A percentile compares a stretch with the other conserved stretches of the same genome.
Conservation (phyloP, 1,140 invertebrate species). For the Oncopodura yosiiana region DNA sequence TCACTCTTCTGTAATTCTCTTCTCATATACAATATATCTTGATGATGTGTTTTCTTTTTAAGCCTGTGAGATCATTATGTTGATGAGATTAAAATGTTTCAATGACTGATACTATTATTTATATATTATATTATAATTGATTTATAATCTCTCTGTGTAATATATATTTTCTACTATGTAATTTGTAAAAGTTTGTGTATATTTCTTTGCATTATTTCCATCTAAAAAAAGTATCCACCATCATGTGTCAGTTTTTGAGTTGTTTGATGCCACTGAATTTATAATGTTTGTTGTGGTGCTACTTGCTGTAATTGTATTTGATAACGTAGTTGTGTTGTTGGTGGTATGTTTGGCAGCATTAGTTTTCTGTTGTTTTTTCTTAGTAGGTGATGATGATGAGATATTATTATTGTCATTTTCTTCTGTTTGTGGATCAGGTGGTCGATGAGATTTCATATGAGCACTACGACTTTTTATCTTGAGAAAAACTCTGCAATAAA, state of each 20-base stretch:
- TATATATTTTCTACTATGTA: too few relatives aligned
- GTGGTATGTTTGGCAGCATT: background rate
- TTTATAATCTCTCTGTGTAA: too few relatives aligned
- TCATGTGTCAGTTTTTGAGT: too few relatives aligned
- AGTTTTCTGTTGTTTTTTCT: background rate
- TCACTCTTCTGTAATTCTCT: too few relatives aligned
- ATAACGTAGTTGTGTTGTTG: background rate
- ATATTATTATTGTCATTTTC: background rate
- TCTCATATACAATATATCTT: too few relatives aligned
- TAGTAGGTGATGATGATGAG: background rate
- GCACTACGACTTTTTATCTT: slow-evolving; percentile 97
- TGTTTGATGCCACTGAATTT: too few relatives aligned
- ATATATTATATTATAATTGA: too few relatives aligned
- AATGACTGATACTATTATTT: too few relatives aligned
- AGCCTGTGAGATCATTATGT: too few relatives aligned
- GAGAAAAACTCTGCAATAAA: slow-evolving; percentile 77
- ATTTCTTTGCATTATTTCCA: slow-evolving; percentile 16
- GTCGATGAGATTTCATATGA: slow-evolving; percentile 94
- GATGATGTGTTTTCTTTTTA: too few relatives aligned
- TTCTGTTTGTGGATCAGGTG: slow-evolving; percentile 47
- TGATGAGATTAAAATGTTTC: too few relatives aligned
- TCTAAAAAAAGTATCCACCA: slow-evolving; percentile 21
- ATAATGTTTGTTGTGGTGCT: background rate
- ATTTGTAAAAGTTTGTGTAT: slow-evolving; percentile 6
- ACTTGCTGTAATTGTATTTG: background rate